These are phyloP conservation scores for Torymus auratus DNA, from an alignment of 2,888 invertebrate genomes.

Conservation along the genomic window DNA sequence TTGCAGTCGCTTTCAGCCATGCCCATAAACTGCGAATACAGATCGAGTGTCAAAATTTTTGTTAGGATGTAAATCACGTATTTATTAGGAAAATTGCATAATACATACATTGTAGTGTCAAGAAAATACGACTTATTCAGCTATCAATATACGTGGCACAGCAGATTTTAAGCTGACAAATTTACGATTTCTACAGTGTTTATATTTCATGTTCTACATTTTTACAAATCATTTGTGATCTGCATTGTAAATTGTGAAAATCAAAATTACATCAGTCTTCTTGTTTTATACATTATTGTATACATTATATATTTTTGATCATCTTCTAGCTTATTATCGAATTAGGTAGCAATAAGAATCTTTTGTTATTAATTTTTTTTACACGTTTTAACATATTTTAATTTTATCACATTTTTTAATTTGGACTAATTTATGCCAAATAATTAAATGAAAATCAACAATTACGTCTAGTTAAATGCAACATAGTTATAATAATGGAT, in stretches of 20 bases:
- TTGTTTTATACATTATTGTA: constrained; percentile 1
- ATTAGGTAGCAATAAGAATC: constrained; percentile 6
- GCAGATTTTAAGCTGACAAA: background rate
- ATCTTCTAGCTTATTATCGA: background rate
- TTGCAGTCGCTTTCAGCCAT: constrained; percentile 86
- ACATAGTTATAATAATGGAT: no score
- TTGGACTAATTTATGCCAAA: no score
- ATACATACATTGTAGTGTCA: constrained; percentile 14
- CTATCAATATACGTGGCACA: constrained; percentile 18
- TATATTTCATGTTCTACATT: constrained; percentile 25
- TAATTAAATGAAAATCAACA: no score
- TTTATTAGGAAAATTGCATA: constrained; percentile 17
- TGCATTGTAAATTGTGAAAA: constrained; percentile 13
- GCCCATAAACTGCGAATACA: constrained; percentile 81
- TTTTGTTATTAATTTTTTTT: background rate
- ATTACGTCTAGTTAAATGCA: no score
- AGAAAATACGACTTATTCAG: constrained; percentile 24
- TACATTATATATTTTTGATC: background rate
- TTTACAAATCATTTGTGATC: constrained; percentile 2
- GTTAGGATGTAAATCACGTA: constrained; percentile 15
- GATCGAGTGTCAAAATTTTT: constrained; percentile 23
- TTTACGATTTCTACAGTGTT: constrained; percentile 32
- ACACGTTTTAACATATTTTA: background rate
- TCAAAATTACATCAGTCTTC: constrained; percentile 45
- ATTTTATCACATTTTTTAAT: background rate